Conservation (phyloP, 2,113 vertebrate genomes). For the Megaceryle torquata region DNA sequence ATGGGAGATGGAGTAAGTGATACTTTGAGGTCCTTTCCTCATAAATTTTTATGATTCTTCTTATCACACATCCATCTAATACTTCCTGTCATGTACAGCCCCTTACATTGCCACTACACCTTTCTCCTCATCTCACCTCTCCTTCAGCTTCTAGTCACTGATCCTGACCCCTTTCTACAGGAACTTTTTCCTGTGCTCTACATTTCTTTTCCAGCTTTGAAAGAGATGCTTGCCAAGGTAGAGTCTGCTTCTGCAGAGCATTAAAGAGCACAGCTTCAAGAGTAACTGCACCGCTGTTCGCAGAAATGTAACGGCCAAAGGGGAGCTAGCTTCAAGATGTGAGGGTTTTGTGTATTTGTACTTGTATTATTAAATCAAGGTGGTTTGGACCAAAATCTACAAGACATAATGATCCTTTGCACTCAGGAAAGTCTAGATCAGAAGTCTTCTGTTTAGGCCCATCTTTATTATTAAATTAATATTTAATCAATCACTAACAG, state of each 20-base stretch:
- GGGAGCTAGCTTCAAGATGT: background rate
- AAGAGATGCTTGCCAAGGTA: background rate
- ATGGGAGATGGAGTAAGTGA: background rate
- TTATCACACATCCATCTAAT: background rate
- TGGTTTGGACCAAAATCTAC: background rate
- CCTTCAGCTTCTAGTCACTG: background rate
- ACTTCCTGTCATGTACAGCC: background rate
- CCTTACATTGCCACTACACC: background rate
- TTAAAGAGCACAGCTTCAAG: fast-evolving
- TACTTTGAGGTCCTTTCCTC: background rate
- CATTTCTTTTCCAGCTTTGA: background rate
- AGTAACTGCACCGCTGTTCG: background rate
- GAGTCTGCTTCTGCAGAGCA: background rate
- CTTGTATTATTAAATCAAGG: background rate
- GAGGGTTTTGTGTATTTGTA: background rate
- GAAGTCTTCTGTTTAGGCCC: background rate
- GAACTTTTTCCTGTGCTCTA: background rate
- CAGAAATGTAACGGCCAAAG: background rate
- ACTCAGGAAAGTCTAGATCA: background rate
- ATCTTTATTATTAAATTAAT: background rate
- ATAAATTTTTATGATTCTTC: background rate
- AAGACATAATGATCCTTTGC: background rate
- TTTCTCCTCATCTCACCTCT: background rate
- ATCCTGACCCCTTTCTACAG: background rate
- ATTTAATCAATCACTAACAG: background rate